Evolutionary conservation across 30 jellyfish, hydroid and myxozoan genomes (phyloP), one percentile per base, ranked within the genome.

Genomic region (Mastigias papua): DNA sequence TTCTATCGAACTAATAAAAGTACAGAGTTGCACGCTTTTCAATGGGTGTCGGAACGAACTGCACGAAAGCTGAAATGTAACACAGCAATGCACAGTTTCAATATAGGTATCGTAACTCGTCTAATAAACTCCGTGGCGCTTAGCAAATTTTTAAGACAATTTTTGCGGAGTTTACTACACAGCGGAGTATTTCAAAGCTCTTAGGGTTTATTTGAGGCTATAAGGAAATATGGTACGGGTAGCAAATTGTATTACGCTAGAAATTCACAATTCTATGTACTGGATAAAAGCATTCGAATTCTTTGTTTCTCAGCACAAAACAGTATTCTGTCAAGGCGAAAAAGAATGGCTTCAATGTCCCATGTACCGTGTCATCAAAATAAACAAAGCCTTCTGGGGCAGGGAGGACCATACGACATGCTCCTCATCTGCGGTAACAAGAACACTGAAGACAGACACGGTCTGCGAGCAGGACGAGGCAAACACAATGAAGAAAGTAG

Each of bases 301-400:
- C 57, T 13, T 71, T 34, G 37, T 30, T 26, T 26, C 31, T 2
- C 54, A 72, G 79, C 94, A 63, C n/a, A 85, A 34, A 67, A 48
- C 95, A 25, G 90, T 81, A 57, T 91, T 97, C 61, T 95, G 99
- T 70, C 96, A 95, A 82, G 98, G 96, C 4, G 98, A 95, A 74
- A 95, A 95, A 73, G 99, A 95, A 87, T 95, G 99, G 99, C 76
- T 95, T 11, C 99, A 95, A 51, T 95, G 99, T 84, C 96, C 95
- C 31, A 97, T 97, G 85, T 95, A 95, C 88, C 90, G 92, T 23
- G 89, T 95, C 78, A 85, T 95, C 42, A 95, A 95, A 81, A 81
- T 95, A 42, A 85, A 95, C 89, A 86, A 76, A 29, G 99, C 99
- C 62, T 95, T 90, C 89, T 95, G 99, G 99, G 99, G 99, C 11